Base-by-base conservation (phyloP, 2,888 invertebrate species). In the Diadegma fenestrale region DNA sequence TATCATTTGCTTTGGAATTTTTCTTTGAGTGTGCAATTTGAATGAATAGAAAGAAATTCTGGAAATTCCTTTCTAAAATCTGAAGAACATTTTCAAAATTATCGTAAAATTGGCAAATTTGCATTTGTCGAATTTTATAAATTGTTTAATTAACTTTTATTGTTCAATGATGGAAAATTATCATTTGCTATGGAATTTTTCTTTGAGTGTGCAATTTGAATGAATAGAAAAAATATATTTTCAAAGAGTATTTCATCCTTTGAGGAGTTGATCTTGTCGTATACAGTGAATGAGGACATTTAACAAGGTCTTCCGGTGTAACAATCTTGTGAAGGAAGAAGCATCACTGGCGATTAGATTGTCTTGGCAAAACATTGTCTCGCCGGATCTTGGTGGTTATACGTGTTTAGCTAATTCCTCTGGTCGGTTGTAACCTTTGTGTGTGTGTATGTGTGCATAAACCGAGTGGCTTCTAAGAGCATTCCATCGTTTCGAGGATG, bases 311-410 rank as follows among this genome's bases (percentile, higher is more conserved):
- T 66, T 68, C 61, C 54, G 58, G 63, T 19, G 8, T 14, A 58
- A 41, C 66, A 71, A 68, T 82, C 68, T 83, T 69, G 30, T 26
- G 48, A 64, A 68, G 54, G 63, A 69, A 64, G 68, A 69, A 51
- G 26, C 37, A 72, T 17, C 72, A 72, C 48, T 45, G 54, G 45
- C 78, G 76, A 83, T 71, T 77, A 33, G 63, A 86, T 78, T 75
- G 73, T 51, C 80, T 80, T 85, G 84, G 88, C 90, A 91, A 91
- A 91, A 91, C 91, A 90, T 37, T 64, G 91, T 91, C 91, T 90
- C 89, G 90, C 87, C 89, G 72, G 75, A 64, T 79, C 75, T 64
- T 54, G 61, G 33, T 69, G 51, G 66, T 51, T 80, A 51, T 64
- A 79, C 68, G 76, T 73, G 69, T 80, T 91, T 88, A 89, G 89